Evolutionary conservation across 2,797 vertebrate genomes (phyloP).

Genomic region (Crenuchus spilurus): DNA sequence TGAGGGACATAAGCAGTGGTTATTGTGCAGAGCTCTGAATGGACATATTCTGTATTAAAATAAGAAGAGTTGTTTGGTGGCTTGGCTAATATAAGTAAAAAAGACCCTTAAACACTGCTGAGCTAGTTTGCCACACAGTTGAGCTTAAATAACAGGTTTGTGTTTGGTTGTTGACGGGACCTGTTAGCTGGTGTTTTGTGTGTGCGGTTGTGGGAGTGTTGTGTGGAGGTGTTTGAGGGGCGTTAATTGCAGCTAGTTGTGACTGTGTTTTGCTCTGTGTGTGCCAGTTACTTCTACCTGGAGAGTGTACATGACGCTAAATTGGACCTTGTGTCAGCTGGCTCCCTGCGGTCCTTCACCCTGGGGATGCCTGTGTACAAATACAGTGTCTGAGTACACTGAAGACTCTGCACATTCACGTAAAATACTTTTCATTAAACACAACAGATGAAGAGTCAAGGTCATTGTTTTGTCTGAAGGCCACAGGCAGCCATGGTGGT

Average conservation of each 20-base stretch:
- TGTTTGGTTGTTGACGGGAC: constrained; percentile 31
- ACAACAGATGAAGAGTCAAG: constrained; percentile 31
- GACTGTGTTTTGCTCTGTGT: constrained; percentile 54
- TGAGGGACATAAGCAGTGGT: no score
- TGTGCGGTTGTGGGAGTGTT: constrained; percentile 19
- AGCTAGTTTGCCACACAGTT: constrained; percentile 2
- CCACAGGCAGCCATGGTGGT: constrained; percentile 6
- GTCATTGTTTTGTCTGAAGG: constrained; percentile 22
- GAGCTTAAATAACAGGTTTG: constrained; percentile 39
- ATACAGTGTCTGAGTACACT: not conserved
- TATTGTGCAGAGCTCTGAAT: no score
- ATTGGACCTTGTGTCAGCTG: constrained; percentile 46
- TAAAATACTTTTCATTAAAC: constrained; percentile 44
- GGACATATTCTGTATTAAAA: constrained; percentile 12
- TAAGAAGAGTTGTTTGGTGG: no score
- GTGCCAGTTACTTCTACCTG: constrained; percentile 57
- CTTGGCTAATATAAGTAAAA: not conserved
- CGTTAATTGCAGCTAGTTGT: constrained; percentile 57
- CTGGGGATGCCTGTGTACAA: constrained; percentile 11
- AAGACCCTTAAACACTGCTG: constrained; percentile 10
- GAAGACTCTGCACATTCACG: constrained; percentile 25
- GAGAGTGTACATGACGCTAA: constrained; percentile 30
- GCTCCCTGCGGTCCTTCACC: constrained; percentile 41
- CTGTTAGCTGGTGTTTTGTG: constrained; percentile 16
- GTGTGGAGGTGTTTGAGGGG: constrained; percentile 39